phyloP scores from a whole-genome alignment of 2,797 vertebrate genomes.

The Liparis tanakae region DNA sequence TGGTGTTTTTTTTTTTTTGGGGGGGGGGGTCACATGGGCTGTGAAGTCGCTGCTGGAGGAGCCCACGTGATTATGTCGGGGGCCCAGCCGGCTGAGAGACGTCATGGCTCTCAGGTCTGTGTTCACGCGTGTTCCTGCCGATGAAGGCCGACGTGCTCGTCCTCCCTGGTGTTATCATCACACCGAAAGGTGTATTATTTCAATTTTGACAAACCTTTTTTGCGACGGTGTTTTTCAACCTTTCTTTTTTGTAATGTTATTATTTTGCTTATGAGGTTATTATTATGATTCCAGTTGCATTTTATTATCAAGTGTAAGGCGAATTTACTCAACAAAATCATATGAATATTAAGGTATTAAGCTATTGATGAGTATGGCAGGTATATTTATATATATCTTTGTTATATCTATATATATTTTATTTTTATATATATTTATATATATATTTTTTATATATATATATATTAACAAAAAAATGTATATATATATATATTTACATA shows the following conservation, averaged over 20 bases:
- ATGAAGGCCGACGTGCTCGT: constrained; percentile 17
- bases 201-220: neutral
- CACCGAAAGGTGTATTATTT: neutral
- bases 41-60: constrained; percentile 68
- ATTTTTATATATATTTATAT: no score
- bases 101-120: constrained; percentile 59
- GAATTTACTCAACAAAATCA: neutral
- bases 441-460: no score
- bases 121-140: constrained; percentile 27
- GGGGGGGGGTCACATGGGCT: constrained; percentile 30
- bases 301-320: neutral
- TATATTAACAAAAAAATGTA: no score
- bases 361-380: neutral
- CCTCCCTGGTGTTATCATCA: neutral
- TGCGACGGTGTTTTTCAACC: neutral
- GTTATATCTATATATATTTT: no score
- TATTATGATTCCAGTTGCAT: neutral
- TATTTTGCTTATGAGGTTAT: neutral
- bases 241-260: neutral
- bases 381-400: no score
- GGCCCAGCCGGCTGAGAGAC: constrained; percentile 57
- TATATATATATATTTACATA: no score
- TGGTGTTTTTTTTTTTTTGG: constrained; percentile 45
- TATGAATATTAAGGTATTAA: neutral
- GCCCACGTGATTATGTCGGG: constrained; percentile 73